Percentiles rank a stretch among this genome's conserved stretches.
Evolutionary conservation across 2,797 vertebrate genomes (phyloP).

Genomic region (Chaenodraco wilsoni): DNA sequence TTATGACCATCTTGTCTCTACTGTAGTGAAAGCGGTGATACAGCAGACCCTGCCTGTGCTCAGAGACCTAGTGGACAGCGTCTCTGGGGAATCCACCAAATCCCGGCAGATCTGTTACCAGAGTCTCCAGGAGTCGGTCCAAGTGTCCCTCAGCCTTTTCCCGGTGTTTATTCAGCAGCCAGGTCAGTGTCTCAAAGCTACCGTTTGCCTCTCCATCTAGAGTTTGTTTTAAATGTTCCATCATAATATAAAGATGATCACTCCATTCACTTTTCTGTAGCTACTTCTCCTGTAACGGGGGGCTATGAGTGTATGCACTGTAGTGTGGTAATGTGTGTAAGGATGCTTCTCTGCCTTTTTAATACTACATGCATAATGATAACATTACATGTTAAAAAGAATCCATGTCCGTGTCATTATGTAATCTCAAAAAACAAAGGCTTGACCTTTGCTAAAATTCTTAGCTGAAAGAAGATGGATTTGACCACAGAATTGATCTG

Average conservation of each 20-base stretch:
- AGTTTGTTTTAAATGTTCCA: not conserved
- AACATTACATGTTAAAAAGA: not conserved
- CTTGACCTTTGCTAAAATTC: too few relatives aligned
- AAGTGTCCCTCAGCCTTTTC: constrained; percentile 95
- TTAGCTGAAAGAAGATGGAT: too few relatives aligned
- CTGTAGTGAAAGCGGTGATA: constrained; percentile 90
- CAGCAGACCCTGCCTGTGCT: constrained; percentile 94
- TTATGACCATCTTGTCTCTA: not conserved
- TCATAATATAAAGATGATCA: not conserved
- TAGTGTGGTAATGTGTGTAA: not conserved
- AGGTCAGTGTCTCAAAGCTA: constrained; percentile 82
- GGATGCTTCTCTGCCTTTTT: not conserved
- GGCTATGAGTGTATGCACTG: not conserved
- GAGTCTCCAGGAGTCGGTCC: constrained; percentile 96
- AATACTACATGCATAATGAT: not conserved
- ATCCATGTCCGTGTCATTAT: not conserved
- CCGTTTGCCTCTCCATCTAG: too few relatives aligned
- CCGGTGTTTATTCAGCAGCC: constrained; percentile 97
- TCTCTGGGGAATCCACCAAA: constrained; percentile 96
- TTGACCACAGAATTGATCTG: too few relatives aligned
- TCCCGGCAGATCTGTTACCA: constrained; percentile 98
- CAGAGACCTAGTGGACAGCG: constrained; percentile 93
- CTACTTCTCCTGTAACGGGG: not conserved
- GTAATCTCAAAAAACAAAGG: not conserved
- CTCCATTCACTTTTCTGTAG: not conserved